Base-by-base conservation (phyloP, 2,888 invertebrate genomes). In the Rambutsinella grinnellia region DNA sequence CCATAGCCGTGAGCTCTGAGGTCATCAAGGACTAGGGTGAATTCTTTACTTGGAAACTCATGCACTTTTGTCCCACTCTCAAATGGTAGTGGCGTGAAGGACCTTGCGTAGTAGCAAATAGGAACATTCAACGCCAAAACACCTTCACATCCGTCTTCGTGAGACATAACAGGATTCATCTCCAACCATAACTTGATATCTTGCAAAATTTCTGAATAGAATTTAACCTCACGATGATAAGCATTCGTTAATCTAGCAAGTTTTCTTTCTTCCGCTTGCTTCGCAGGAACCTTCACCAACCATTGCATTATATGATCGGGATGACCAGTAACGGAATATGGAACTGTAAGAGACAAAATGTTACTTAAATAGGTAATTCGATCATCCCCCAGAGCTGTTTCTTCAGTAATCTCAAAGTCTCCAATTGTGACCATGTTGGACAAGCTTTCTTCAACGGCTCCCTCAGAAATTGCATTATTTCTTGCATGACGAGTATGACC, bases 1-100 rank as follows among this genome's bases (percentile, higher is more conserved):
- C 80, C 76, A 72, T 78, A 85, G 21, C 81, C 83, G 10, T 76
- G 61, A 21, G 82, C 78, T 46, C 84, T 76, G 66, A 85, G 78
- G 69, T 85, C 85, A n/a, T 83, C 83, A 49, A 85, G 63, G 6
- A 85, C 83, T 10, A 85, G 72, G 13, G 84, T 81, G 23, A 83
- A 85, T 60, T 85, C 85, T n/a, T 83, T 62, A 3, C 81, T 83
- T 3, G 74, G 61, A 44, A 83, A 60, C 15, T 65, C 60, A 17
- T 78, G 69, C 2, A 68, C 5, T 1, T 69, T 76, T n/a, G 47
- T n/a, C 13, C 79, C 76, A 19, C 74, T 63, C 2, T 53, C 49
- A 3, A 56, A 57, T n/a, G n/a, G n/a, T n/a, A n/a, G 21, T 76
- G 79, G 8, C 71, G 23, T 2, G 62, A 46, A 26, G 54, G 78